Conservation (phyloP, 2,113 vertebrate genomes). For the Apeltes quadracus region DNA sequence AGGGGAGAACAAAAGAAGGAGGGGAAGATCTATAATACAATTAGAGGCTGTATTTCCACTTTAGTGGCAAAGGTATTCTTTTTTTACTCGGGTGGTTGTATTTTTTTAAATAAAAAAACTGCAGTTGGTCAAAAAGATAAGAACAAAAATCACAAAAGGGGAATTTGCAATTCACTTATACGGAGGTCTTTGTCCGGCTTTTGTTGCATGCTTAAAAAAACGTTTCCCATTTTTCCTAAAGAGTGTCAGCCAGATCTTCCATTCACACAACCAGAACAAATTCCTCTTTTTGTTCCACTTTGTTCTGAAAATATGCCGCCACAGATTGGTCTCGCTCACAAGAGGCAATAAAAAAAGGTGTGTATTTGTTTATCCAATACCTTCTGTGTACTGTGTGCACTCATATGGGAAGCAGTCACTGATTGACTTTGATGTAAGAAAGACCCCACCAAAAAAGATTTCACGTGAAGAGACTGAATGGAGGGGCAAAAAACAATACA, state of each 20-base stretch:
- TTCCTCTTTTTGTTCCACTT: constrained; percentile 44
- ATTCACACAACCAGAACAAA: constrained; percentile 28
- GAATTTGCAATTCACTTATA: neutral
- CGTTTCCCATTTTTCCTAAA: constrained; percentile 13
- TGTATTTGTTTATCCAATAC: constrained; percentile 39
- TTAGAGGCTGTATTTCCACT: constrained; percentile 64
- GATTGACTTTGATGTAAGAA: constrained; percentile 48
- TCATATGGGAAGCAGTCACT: constrained; percentile 28
- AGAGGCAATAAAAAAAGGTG: constrained; percentile 18
- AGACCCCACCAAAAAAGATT: neutral
- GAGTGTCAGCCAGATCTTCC: constrained; percentile 15
- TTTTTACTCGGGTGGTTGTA: constrained; percentile 25
- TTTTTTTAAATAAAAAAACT: constrained; percentile 13
- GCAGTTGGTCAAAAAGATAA: constrained; percentile 11
- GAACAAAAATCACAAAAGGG: neutral
- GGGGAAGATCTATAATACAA: constrained; percentile 61
- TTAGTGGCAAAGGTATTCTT: constrained; percentile 43
- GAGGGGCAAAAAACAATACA: constrained; percentile 24
- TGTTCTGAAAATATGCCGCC: constrained; percentile 42
- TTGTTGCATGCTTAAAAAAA: neutral
- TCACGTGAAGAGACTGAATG: constrained; percentile 9
- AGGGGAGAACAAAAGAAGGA: constrained; percentile 32
- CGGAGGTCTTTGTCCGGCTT: neutral
- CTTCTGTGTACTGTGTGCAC: constrained; percentile 30
- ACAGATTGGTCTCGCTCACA: constrained; percentile 48